Evolutionary conservation across 2,797 vertebrate species (phyloP).

Genomic region (Prionace glauca): DNA sequence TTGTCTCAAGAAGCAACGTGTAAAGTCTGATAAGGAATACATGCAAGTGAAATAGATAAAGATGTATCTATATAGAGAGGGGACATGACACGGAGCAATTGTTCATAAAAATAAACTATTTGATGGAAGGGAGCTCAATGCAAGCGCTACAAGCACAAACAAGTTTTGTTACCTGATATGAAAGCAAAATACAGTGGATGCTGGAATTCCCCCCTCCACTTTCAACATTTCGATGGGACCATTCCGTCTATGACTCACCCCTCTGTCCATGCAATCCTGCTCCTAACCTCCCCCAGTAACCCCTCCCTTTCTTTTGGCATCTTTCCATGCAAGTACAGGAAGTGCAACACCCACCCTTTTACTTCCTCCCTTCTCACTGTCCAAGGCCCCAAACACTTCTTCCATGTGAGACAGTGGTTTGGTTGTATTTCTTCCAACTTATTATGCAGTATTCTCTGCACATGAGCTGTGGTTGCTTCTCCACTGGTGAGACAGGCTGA

Average conservation of each 20-base stretch:
- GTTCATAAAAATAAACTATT: not conserved
- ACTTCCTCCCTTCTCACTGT: not conserved
- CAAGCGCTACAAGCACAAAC: not conserved
- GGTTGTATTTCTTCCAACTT: not conserved
- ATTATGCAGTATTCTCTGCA: not conserved
- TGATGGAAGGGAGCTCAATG: not conserved
- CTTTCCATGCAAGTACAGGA: not conserved
- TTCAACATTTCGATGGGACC: not conserved
- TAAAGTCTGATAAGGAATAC: conserved; percentile 33
- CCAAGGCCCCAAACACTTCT: not conserved
- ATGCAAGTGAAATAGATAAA: conserved; percentile 34
- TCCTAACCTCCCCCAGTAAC: not conserved
- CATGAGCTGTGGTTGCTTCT: not conserved
- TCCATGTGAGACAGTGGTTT: not conserved
- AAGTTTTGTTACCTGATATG: not conserved
- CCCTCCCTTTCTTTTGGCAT: not conserved
- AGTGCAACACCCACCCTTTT: not conserved
- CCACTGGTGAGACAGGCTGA: not conserved
- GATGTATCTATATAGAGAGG: conserved; percentile 19
- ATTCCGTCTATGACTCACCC: not conserved
- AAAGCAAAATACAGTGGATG: not conserved
- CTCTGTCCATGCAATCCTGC: no score
- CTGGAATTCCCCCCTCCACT: not conserved
- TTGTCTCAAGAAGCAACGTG: conserved; percentile 34
- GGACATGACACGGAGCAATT: conserved; percentile 15